A percentile compares a stretch with the other conserved stretches of the same genome.
These are phyloP conservation scores for Buphagus erythrorhynchus DNA, from an alignment of 2,797 vertebrate genomes.

Conservation along the genomic window DNA sequence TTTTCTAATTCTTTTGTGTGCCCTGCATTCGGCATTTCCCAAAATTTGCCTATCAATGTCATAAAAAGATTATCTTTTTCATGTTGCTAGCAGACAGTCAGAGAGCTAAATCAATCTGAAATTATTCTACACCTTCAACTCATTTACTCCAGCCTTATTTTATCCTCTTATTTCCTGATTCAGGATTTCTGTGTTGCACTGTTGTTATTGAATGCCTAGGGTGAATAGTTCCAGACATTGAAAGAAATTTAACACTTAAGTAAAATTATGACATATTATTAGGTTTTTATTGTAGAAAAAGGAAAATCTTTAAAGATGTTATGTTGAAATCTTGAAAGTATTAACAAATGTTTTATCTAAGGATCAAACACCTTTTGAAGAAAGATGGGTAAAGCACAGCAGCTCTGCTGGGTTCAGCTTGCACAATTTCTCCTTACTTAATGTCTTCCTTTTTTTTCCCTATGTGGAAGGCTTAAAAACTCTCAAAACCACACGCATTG, in stretches of 20 bases:
- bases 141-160: background rate
- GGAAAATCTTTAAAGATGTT: conserved; percentile 60
- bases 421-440: conserved; percentile 10
- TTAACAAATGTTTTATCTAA: conserved; percentile 74
- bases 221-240: background rate
- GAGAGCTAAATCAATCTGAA: conserved; percentile 17
- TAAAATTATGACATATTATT: conserved; percentile 61
- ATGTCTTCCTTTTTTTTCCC: background rate
- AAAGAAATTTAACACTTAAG: conserved; percentile 49
- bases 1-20: conserved; percentile 34
- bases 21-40: background rate
- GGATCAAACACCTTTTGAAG: conserved; percentile 75
- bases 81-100: background rate
- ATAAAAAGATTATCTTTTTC: conserved; percentile 38
- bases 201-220: background rate
- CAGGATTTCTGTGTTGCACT: background rate
- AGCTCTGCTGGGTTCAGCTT: conserved; percentile 2
- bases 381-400: conserved; percentile 29
- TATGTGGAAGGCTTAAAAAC: background rate
- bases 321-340: conserved; percentile 71
- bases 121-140: background rate
- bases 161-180: background rate
- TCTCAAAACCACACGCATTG: background rate
- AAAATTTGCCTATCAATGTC: conserved; percentile 1
- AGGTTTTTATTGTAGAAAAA: conserved; percentile 32